These are phyloP conservation scores for Dinomys branickii DNA, from an alignment of 2,113 vertebrate genomes.

Conservation along the genomic window DNA sequence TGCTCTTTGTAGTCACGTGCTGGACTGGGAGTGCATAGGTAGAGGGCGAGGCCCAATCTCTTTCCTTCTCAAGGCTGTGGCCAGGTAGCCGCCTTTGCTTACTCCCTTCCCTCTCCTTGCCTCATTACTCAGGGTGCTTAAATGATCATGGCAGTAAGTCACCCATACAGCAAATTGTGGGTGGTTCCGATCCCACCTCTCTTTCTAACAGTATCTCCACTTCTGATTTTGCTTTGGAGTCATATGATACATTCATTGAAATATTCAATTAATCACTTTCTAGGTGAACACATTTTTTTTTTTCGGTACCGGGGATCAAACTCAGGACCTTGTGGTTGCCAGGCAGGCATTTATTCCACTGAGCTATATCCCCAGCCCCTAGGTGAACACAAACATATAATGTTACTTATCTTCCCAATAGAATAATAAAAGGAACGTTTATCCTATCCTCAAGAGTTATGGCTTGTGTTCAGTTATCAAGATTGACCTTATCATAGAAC, in stretches of 20 bases:
- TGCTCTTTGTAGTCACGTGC: background rate
- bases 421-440: conserved; percentile 46
- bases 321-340: too few relatives aligned
- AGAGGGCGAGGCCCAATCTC: background rate
- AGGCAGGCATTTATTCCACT: too few relatives aligned
- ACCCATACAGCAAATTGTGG: background rate
- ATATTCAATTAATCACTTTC: conserved; percentile 32
- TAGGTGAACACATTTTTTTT: background rate
- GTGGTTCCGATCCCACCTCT: background rate
- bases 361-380: too few relatives aligned
- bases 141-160: background rate
- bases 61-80: background rate
- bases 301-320: too few relatives aligned
- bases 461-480: conserved; percentile 7
- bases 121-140: background rate
- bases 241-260: background rate
- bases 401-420: background rate
- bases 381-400: background rate
- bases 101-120: background rate
- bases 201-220: background rate
- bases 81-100: background rate
- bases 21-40: background rate
- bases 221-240: background rate
- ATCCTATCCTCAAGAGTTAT: conserved; percentile 38
- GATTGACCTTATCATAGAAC: conserved; percentile 25